These are phyloP conservation scores for Epinephelus fuscoguttatus DNA, from an alignment of 2,113 vertebrate species.

Conservation along the genomic window DNA sequence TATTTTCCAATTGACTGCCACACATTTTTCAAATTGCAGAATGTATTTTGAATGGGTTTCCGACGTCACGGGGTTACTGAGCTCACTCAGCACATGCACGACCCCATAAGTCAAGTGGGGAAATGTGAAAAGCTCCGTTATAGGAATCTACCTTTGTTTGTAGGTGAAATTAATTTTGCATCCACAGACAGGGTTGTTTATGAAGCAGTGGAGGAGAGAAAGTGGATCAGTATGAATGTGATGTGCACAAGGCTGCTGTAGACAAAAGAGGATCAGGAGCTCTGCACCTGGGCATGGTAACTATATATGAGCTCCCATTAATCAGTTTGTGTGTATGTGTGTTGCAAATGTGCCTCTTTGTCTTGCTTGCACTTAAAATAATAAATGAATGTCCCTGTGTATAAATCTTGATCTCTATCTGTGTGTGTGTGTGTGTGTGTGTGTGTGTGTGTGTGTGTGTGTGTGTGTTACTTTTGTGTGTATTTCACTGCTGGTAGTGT, in stretches of 20 bases:
- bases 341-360: constrained; percentile 26
- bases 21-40: constrained; percentile 64
- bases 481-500: neutral
- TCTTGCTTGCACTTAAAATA: constrained; percentile 32
- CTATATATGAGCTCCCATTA: constrained; percentile 74
- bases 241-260: constrained; percentile 43
- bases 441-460: neutral
- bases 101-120: constrained; percentile 40
- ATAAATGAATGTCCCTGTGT: constrained; percentile 33
- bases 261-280: constrained; percentile 60
- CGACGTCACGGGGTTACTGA: constrained; percentile 23
- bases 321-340: constrained; percentile 65
- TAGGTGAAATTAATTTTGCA: constrained; percentile 51
- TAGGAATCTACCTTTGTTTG: constrained; percentile 43
- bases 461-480: neutral
- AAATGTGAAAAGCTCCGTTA: constrained; percentile 21
- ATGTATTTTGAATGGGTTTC: constrained; percentile 59
- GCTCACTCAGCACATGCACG: constrained; percentile 36
- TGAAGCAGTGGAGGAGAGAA: constrained; percentile 30
- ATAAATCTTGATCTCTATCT: constrained; percentile 33
- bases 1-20: constrained; percentile 63
- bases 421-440: neutral
- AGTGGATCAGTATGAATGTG: constrained; percentile 54
- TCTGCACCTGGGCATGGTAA: constrained; percentile 52
- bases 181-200: constrained; percentile 23